Conservation (phyloP, 2,888 invertebrate species). For the Ligdia adustata region DNA sequence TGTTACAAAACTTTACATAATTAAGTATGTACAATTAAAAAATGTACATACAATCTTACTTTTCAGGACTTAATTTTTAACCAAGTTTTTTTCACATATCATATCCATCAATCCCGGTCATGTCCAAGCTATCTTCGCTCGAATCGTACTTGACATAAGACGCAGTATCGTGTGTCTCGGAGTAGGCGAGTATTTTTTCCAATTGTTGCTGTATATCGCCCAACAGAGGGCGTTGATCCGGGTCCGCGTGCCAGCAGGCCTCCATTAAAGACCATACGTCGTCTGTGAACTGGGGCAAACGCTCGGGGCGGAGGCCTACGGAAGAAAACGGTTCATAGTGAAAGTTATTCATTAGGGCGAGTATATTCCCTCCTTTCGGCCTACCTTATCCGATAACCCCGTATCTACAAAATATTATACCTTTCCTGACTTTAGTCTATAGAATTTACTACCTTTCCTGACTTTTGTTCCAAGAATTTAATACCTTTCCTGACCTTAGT, state of each 20-base stretch:
- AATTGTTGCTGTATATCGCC: conserved; percentile 90
- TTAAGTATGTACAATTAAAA: no score
- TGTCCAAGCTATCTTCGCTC: conserved; percentile 55
- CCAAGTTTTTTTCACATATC: not conserved
- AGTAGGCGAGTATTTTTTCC: conserved; percentile 70
- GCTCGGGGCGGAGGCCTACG: conserved; percentile 93
- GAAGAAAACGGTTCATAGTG: no score
- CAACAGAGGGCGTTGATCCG: conserved; percentile 88
- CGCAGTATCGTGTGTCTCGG: conserved; percentile 9
- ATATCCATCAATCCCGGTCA: conserved; percentile 48
- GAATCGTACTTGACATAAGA: conserved; percentile 31
- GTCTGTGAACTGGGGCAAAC: conserved; percentile 88
- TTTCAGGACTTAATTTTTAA: no score
- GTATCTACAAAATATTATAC: no score
- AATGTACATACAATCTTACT: no score
- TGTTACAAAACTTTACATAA: no score
- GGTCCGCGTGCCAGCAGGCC: conserved; percentile 92
- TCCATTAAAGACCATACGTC: conserved; percentile 94
- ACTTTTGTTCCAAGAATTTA: no score
- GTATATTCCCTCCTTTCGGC: no score
- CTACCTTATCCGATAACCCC: no score
- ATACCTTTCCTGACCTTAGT: no score
- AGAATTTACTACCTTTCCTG: no score
- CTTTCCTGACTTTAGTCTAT: no score
- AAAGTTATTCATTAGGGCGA: not conserved